A percentile compares a stretch with the other conserved stretches of the same genome.
These are phyloP conservation scores for Hermetia illucens DNA, from an alignment of 1,140 invertebrate genomes.

Conservation along the genomic window DNA sequence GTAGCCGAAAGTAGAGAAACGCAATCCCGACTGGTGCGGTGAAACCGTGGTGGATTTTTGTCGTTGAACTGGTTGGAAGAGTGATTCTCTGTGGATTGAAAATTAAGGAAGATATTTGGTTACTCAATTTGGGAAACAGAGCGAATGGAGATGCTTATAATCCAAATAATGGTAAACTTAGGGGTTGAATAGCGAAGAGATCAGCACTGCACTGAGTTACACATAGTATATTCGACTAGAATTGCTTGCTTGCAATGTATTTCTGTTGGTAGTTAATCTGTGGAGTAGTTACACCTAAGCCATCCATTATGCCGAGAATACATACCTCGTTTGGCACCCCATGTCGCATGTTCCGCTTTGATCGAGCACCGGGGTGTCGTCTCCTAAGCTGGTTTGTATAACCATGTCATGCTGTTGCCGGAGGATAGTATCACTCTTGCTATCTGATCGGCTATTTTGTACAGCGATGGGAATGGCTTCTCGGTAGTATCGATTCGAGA, in stretches of 20 bases:
- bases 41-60: conserved; percentile 24
- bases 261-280: too few relatives aligned
- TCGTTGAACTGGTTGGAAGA: conserved; percentile 22
- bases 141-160: neutral
- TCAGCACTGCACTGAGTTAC: too few relatives aligned
- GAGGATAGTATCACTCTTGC: conserved; percentile 25
- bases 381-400: conserved; percentile 17
- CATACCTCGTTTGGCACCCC: conserved; percentile 30
- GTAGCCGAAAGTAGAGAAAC: conserved; percentile 29
- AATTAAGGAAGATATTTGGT: neutral
- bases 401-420: conserved; percentile 21
- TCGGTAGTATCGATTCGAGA: conserved; percentile 25
- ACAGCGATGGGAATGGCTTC: conserved; percentile 21
- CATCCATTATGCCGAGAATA: too few relatives aligned
- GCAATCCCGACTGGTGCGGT: conserved; percentile 16
- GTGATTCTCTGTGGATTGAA: conserved; percentile 18
- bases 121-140: neutral
- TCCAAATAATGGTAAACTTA: too few relatives aligned
- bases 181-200: too few relatives aligned
- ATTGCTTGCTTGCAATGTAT: too few relatives aligned
- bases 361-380: neutral
- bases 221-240: too few relatives aligned
- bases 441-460: conserved; percentile 17
- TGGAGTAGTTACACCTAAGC: too few relatives aligned
- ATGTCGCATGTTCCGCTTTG: conserved; percentile 24